Evolutionary conservation across 2,888 invertebrate species (phyloP).

Genomic region (Rhagonycha lutea): DNA sequence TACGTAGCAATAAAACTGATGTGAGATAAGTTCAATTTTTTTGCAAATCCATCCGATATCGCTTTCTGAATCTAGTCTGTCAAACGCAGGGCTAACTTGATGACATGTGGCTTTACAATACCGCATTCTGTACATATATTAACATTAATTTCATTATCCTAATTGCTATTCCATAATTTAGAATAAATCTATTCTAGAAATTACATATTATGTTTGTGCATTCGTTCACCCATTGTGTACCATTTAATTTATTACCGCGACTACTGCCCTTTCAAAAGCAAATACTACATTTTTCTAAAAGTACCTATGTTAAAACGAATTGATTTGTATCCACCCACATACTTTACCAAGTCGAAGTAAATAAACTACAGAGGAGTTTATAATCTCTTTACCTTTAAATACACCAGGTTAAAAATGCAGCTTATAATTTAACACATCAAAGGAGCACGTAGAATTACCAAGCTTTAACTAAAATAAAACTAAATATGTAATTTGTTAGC

Average conservation of each 20-base stretch:
- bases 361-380: neutral
- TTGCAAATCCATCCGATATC: constrained; percentile 33
- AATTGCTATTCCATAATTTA: constrained; percentile 41
- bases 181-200: constrained; percentile 26
- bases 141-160: constrained; percentile 53
- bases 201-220: constrained; percentile 30
- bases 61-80: constrained; percentile 38
- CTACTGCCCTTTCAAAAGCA: neutral
- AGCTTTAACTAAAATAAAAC: neutral
- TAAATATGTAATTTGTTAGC: neutral
- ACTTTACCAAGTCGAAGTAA: neutral
- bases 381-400: neutral
- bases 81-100: constrained; percentile 40
- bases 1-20: constrained; percentile 25
- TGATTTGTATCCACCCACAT: neutral
- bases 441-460: neutral
- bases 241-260: neutral
- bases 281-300: neutral
- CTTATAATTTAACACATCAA: neutral
- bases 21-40: constrained; percentile 17
- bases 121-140: constrained; percentile 49
- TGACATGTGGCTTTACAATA: constrained; percentile 51
- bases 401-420: neutral
- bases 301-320: neutral
- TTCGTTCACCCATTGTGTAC: constrained; percentile 4